Conservation (phyloP, 2,797 vertebrate genomes). For the Protosalanx chinensis region DNA sequence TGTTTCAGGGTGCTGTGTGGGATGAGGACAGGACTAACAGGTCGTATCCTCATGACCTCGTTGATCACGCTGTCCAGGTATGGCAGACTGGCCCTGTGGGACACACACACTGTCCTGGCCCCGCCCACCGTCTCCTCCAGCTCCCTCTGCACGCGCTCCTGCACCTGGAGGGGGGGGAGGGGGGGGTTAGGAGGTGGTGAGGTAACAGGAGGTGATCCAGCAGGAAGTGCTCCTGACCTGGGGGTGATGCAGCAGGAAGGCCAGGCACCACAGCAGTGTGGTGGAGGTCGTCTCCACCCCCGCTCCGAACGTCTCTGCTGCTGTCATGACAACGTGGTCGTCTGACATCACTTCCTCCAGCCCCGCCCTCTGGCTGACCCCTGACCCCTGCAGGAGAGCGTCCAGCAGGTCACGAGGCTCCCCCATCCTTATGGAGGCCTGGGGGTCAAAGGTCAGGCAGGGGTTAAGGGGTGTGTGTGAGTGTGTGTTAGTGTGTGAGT, state of each 20-base stretch:
- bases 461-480: not conserved
- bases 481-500: constrained; percentile 16
- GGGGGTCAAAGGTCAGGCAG: too few species aligned
- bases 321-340: constrained; percentile 78
- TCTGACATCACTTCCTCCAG: constrained; percentile 62
- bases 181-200: not conserved
- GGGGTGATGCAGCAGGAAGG: constrained; percentile 75
- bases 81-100: constrained; percentile 64
- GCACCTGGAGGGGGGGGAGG: constrained; percentile 55
- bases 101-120: constrained; percentile 51
- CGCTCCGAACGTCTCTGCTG: constrained; percentile 74
- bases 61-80: constrained; percentile 74
- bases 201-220: not conserved
- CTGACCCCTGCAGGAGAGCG: constrained; percentile 62
- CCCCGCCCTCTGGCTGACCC: not conserved
- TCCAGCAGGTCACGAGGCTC: constrained; percentile 74
- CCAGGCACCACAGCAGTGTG: constrained; percentile 74
- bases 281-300: constrained; percentile 80
- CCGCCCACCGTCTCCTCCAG: constrained; percentile 70
- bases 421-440: constrained; percentile 56
- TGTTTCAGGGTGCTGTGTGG: constrained; percentile 49
- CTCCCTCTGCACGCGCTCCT: constrained; percentile 69
- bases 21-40: constrained; percentile 71
- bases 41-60: constrained; percentile 78
- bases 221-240: constrained; percentile 32